A percentile compares a stretch with the other conserved stretches of the same genome.
These are phyloP conservation scores for Gymnodraco acuticeps DNA, from an alignment of 2,797 vertebrate species.

Conservation along the genomic window DNA sequence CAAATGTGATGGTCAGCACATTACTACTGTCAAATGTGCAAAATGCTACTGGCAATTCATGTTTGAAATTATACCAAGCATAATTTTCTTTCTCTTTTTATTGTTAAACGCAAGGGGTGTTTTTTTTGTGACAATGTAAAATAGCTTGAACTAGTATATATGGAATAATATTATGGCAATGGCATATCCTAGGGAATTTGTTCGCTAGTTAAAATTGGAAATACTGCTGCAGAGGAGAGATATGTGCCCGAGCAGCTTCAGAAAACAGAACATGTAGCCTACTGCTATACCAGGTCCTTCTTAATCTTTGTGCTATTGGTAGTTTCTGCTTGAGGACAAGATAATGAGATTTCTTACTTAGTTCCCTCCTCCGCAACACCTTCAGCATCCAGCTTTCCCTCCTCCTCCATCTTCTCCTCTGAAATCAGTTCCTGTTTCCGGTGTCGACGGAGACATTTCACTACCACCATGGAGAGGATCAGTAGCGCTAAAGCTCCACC, in stretches of 20 bases:
- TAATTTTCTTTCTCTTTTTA: background rate
- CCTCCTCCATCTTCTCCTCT: constrained; percentile 97
- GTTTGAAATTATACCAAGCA: background rate
- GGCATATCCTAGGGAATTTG: background rate
- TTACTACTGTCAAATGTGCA: background rate
- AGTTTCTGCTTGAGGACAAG: constrained; percentile 13
- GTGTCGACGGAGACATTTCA: constrained; percentile 96
- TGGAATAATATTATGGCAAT: background rate
- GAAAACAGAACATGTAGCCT: background rate
- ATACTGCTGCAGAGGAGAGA: background rate
- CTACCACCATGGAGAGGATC: constrained; percentile 94
- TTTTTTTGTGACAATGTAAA: background rate
- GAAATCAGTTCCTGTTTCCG: constrained; percentile 94
- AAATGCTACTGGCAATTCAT: background rate
- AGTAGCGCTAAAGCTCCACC: constrained; percentile 94
- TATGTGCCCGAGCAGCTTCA: background rate
- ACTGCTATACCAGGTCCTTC: background rate
- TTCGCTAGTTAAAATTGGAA: background rate
- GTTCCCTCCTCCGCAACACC: constrained; percentile 91
- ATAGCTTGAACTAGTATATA: background rate
- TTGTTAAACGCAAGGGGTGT: background rate
- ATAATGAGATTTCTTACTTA: constrained; percentile 86
- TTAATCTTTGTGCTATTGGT: background rate
- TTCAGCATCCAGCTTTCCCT: constrained; percentile 94
- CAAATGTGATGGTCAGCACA: background rate